Evolutionary conservation across 2,113 vertebrate genomes (phyloP), one percentile per base, ranked within the genome.

Genomic region (Macrotis lagotis): DNA sequence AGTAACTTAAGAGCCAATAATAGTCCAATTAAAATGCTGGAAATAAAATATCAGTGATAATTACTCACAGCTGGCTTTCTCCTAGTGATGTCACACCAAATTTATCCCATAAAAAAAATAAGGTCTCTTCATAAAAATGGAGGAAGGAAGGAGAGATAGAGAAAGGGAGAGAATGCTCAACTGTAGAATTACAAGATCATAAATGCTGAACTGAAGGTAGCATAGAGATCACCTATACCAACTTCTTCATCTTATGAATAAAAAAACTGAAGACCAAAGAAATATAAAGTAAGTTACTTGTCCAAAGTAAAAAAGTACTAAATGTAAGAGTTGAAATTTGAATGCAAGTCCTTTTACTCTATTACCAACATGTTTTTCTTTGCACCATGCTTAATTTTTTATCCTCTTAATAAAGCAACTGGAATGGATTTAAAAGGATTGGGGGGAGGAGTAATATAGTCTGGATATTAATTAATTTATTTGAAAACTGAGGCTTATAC

Each of bases 41-140:
- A 96, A 97, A 93, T 95, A 59, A 95, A 97, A 59, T 96, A 96
- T 94, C 92, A 90, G 49, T 95, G 91, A 92, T 95, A 96, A 96
- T 92, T 96, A 94, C 91, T 96, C 93, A 93, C 96, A 97, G 94
- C 96, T 97, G 97, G 94, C 53, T 97, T 94, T 74, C 92, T 48
- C 89, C 90, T 94, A 90, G 92, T 96, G 91, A 51, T 97, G 92
- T 96, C 93, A 96, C 90, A 91, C 44, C 95, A 96, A 95, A 92
- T 91, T 93, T 95, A 93, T n/a, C 51, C 96, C 91, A 90, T 31
- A 14, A 10, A 25, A 91, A 93, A 37, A 55, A 50, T 25, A 52
- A 89, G 94, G 55, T 48, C 88, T 49, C 96, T 96, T 93, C 59
- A 91, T 94, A 59, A 94, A 97, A 94, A 83, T 83, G 66, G 1